Evolutionary conservation across 2,797 vertebrate genomes (phyloP).

Genomic region (Eulemur rubriventer): DNA sequence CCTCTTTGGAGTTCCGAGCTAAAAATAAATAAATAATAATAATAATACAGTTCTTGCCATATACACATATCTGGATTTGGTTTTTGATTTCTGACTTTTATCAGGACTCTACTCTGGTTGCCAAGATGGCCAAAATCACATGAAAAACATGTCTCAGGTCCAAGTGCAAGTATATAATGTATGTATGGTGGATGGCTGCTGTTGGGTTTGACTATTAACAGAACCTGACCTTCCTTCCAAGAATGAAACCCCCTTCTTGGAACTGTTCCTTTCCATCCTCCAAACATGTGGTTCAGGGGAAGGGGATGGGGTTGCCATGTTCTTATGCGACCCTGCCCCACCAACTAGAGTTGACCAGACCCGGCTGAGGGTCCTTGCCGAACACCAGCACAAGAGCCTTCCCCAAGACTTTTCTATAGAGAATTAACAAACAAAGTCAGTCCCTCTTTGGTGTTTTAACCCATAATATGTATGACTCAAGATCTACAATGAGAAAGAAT

Average conservation of each 20-base stretch:
- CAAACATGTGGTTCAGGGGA: not conserved
- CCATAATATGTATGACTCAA: not conserved
- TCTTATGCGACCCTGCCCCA: not conserved
- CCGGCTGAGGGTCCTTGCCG: not conserved
- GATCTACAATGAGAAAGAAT: not conserved
- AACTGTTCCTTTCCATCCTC: not conserved
- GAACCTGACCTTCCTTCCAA: not conserved
- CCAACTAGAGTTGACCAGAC: not conserved
- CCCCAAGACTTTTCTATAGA: not conserved
- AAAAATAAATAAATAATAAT: not conserved
- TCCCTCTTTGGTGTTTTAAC: not conserved
- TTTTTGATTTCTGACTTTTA: conserved; percentile 39
- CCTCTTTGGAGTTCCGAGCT: not conserved
- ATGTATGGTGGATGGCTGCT: not conserved
- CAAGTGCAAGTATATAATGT: not conserved
- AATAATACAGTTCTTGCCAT: not conserved
- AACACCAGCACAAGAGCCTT: not conserved
- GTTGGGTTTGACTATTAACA: not conserved
- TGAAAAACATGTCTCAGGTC: not conserved
- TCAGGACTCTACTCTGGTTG: not conserved
- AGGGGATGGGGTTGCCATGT: accelerated
- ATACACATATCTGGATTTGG: not conserved
- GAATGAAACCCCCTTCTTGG: not conserved
- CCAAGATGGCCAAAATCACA: not conserved
- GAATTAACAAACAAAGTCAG: conserved; percentile 1